phyloP scores from a whole-genome alignment of 2,888 invertebrate species.

The Orthosia cruda region DNA sequence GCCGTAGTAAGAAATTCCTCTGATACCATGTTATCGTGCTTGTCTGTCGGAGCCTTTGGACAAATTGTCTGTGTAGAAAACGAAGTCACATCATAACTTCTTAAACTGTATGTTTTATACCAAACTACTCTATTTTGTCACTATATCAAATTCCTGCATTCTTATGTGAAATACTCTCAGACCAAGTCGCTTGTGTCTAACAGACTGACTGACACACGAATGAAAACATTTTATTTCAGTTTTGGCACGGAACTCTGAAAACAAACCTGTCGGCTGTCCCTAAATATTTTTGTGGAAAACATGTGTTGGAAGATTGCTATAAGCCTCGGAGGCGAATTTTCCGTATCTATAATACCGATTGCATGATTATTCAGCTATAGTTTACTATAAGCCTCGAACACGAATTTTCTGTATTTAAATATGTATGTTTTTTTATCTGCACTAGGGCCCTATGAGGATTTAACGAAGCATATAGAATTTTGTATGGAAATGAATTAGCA shows the following conservation, averaged over 20 bases:
- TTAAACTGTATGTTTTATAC: too few species aligned
- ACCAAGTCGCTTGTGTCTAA: neutral
- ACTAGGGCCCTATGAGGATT: neutral
- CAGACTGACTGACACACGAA: slow-evolving; percentile 12
- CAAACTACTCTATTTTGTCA: too few species aligned
- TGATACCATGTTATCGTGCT: too few species aligned
- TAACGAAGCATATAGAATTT: neutral
- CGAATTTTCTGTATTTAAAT: too few species aligned
- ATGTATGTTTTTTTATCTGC: too few species aligned
- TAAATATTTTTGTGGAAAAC: slow-evolving; percentile 1
- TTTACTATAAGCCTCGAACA: neutral
- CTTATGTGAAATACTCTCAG: neutral
- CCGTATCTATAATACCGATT: too few species aligned
- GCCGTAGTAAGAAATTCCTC: too few species aligned
- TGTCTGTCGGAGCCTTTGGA: too few species aligned
- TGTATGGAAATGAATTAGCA: neutral
- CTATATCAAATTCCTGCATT: neutral
- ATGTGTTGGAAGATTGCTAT: neutral
- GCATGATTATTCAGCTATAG: neutral
- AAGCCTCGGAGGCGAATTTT: neutral
- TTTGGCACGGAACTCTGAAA: slow-evolving; percentile 8
- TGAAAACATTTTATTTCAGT: slow-evolving; percentile 5
- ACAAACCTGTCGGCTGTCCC: neutral
- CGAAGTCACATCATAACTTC: too few species aligned
- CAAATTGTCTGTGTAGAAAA: neutral